These are phyloP conservation scores for Muscicapa striata DNA, from an alignment of 2,797 vertebrate genomes.

Conservation along the genomic window DNA sequence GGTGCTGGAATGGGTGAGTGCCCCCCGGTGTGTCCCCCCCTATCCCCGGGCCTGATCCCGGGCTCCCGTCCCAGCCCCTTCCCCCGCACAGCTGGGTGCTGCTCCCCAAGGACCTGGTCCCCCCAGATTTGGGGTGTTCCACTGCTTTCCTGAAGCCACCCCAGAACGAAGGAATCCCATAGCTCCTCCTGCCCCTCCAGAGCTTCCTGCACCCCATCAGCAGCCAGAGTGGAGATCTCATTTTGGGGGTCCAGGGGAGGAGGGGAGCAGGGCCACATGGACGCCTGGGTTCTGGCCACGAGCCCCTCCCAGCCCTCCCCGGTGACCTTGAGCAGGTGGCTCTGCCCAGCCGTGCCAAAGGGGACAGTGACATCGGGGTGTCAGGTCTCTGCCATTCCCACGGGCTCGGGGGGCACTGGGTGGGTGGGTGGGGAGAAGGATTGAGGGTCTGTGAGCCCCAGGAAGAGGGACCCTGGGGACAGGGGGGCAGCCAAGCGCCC, in stretches of 20 bases:
- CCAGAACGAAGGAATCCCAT: rapidly evolving
- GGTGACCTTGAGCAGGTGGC: constrained; percentile 51
- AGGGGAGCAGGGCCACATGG: neutral
- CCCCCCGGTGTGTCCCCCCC: neutral
- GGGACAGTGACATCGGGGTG: neutral
- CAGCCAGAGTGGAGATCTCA: neutral
- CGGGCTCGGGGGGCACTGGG: neutral
- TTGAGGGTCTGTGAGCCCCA: neutral
- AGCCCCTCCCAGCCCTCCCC: neutral
- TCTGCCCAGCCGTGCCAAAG: neutral
- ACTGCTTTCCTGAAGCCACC: neutral
- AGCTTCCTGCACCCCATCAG: neutral
- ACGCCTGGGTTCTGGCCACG: neutral
- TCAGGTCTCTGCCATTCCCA: neutral
- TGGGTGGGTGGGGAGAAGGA: neutral
- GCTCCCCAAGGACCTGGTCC: neutral
- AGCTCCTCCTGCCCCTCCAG: rapidly evolving
- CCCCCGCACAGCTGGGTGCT: neutral
- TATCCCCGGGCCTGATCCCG: rapidly evolving
- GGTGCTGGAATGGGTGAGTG: constrained; percentile 90
- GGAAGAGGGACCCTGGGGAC: neutral
- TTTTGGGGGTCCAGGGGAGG: neutral
- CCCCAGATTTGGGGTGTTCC: neutral
- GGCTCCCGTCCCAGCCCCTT: neutral
- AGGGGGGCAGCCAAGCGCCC: neutral